These are phyloP conservation scores for Camptogramma bilineatum DNA, from an alignment of 2,888 invertebrate genomes.

Conservation along the genomic window DNA sequence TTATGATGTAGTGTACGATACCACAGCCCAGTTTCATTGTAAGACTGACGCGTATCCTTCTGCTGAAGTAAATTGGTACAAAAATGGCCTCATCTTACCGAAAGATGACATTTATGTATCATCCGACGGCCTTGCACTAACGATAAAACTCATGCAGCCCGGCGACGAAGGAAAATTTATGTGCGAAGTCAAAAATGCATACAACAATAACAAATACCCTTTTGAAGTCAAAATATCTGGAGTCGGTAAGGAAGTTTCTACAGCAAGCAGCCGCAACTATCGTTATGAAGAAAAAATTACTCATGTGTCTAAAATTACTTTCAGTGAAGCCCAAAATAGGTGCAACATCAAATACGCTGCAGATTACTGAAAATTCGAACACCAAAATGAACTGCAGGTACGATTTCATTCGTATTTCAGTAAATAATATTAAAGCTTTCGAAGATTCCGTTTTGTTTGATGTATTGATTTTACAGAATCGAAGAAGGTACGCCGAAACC, in stretches of 20 bases:
- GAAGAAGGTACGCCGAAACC: constrained; percentile 15
- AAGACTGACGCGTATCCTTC: constrained; percentile 24
- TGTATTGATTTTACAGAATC: constrained; percentile 14
- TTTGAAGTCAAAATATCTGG: constrained; percentile 19
- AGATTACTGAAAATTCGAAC: neutral
- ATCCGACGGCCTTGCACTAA: constrained; percentile 12
- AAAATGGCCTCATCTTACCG: constrained; percentile 8
- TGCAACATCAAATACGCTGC: neutral
- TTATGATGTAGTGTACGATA: constrained; percentile 2
- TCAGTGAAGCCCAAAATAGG: constrained; percentile 4
- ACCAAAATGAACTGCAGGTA: neutral
- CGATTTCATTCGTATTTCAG: neutral
- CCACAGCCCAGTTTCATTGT: neutral
- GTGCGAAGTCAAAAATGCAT: constrained; percentile 14
- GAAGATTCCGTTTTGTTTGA: neutral
- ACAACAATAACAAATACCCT: neutral
- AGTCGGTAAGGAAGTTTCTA: constrained; percentile 10
- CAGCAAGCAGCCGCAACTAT: neutral
- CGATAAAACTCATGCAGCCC: constrained; percentile 10
- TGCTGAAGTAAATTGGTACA: constrained; percentile 25
- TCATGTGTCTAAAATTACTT: neutral
- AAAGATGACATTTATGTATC: constrained; percentile 13
- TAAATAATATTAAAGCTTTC: no score
- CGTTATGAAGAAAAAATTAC: neutral
- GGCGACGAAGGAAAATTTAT: constrained; percentile 14